Percentiles rank a stretch among this genome's conserved stretches.
Evolutionary conservation across 2,888 invertebrate species (phyloP).

Genomic region (Anthophora plumipes): DNA sequence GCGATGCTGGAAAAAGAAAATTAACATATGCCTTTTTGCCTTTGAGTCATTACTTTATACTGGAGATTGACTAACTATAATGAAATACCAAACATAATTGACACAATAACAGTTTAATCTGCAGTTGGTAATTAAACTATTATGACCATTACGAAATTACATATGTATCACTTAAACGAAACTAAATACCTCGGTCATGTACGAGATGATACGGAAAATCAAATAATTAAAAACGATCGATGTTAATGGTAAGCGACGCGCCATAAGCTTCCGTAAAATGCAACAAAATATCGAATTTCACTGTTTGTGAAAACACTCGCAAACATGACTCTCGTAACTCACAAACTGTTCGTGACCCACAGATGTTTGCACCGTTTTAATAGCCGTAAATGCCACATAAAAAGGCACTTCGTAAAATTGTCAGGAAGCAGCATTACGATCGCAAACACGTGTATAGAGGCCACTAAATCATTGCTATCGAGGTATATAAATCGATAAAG

Average conservation of each 20-base stretch:
- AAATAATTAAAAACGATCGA: too few species aligned
- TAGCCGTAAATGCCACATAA: conserved; percentile 16
- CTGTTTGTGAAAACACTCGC: conserved; percentile 3
- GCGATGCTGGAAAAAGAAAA: too few species aligned
- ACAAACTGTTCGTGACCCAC: conserved; percentile 13
- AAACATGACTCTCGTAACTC: conserved; percentile 15
- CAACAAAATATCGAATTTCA: conserved; percentile 9
- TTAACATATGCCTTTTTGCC: too few species aligned
- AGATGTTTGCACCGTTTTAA: conserved; percentile 23
- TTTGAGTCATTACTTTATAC: too few species aligned
- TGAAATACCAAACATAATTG: too few species aligned
- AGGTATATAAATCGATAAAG: neutral
- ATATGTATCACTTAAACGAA: too few species aligned
- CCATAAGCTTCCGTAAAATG: conserved; percentile 16
- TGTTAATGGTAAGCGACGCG: too few species aligned
- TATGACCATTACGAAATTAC: too few species aligned
- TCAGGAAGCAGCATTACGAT: conserved; percentile 9
- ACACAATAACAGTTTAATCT: too few species aligned
- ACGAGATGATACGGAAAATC: neutral
- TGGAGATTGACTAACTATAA: too few species aligned
- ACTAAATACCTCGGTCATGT: too few species aligned
- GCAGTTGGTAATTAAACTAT: too few species aligned
- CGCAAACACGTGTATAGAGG: conserved; percentile 5
- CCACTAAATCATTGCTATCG: conserved; percentile 6
- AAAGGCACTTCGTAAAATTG: conserved; percentile 38